A percentile compares a stretch with the other conserved stretches of the same genome.
phyloP scores from a whole-genome alignment of 2,113 vertebrate genomes.

The Bolborhynchus lineola region DNA sequence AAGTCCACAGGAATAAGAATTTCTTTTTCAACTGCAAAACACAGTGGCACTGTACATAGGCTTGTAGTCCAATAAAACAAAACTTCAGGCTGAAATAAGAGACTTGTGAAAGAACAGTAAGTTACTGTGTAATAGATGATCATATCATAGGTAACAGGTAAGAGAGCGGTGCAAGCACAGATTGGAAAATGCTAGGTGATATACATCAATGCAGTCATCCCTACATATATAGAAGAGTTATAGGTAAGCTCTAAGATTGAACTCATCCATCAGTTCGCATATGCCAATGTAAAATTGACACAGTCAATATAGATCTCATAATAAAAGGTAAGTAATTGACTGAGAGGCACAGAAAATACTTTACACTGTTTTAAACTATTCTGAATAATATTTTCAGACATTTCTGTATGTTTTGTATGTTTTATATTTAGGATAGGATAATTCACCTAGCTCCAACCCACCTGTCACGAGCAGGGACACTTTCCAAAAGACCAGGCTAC shows the following conservation, averaged over 20 bases:
- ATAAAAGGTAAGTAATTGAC: neutral
- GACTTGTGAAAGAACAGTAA: neutral
- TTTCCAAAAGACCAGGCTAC: neutral
- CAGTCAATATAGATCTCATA: neutral
- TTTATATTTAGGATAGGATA: neutral
- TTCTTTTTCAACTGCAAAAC: neutral
- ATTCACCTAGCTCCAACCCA: neutral
- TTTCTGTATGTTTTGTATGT: neutral
- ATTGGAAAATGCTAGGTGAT: neutral
- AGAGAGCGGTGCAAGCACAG: neutral
- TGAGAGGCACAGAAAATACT: neutral
- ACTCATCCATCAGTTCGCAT: fast-evolving
- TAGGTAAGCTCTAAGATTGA: neutral
- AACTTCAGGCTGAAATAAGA: neutral
- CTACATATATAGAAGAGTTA: neutral
- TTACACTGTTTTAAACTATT: neutral
- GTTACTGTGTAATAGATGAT: neutral
- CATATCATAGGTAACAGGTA: neutral
- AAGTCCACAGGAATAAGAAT: neutral
- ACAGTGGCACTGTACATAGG: neutral
- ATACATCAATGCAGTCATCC: neutral
- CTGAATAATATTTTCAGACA: neutral
- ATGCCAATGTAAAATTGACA: neutral
- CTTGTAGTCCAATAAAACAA: neutral
- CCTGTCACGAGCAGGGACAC: neutral